Conservation (phyloP, 2,797 vertebrate species). For the Austrolebias charrua region DNA sequence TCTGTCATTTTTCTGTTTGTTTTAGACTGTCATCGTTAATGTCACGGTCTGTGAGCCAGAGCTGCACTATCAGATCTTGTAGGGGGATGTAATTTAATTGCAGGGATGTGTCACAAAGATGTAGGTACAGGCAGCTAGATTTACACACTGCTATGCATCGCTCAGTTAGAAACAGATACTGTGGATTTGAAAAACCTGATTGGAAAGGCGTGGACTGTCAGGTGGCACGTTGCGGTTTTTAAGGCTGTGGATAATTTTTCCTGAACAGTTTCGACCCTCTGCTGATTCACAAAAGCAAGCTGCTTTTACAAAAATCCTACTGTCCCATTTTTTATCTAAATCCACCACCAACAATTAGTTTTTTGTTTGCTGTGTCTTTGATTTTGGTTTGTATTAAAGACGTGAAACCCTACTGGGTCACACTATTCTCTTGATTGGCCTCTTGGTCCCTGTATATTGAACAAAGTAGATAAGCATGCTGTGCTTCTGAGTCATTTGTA, state of each 20-base stretch:
- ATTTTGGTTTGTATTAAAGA: neutral
- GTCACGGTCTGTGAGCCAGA: slow-evolving; percentile 21
- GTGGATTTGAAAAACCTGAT: slow-evolving; percentile 1
- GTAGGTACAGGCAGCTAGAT: slow-evolving; percentile 13
- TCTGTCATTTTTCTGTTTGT: slow-evolving; percentile 21
- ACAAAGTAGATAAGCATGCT: slow-evolving; percentile 11
- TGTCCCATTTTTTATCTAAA: slow-evolving; percentile 14
- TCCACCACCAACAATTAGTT: slow-evolving; percentile 24
- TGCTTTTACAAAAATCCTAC: slow-evolving; percentile 33
- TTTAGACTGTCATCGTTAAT: slow-evolving; percentile 30
- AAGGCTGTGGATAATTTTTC: too few relatives aligned
- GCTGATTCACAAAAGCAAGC: slow-evolving; percentile 16
- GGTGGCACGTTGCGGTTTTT: neutral
- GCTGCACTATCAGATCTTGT: slow-evolving; percentile 18
- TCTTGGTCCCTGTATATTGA: slow-evolving; percentile 17
- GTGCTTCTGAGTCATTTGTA: slow-evolving; percentile 37
- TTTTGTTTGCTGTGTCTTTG: neutral
- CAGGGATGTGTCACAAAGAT: slow-evolving; percentile 9
- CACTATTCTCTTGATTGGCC: slow-evolving; percentile 16
- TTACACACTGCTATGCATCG: slow-evolving; percentile 3
- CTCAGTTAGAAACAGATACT: slow-evolving; percentile 8
- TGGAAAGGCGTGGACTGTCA: slow-evolving; percentile 1
- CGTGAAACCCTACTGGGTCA: neutral
- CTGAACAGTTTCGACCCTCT: neutral
- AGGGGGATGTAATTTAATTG: slow-evolving; percentile 51